Evolutionary conservation across 2,113 vertebrate genomes (phyloP).

Genomic region (Turdus rufiventris): DNA sequence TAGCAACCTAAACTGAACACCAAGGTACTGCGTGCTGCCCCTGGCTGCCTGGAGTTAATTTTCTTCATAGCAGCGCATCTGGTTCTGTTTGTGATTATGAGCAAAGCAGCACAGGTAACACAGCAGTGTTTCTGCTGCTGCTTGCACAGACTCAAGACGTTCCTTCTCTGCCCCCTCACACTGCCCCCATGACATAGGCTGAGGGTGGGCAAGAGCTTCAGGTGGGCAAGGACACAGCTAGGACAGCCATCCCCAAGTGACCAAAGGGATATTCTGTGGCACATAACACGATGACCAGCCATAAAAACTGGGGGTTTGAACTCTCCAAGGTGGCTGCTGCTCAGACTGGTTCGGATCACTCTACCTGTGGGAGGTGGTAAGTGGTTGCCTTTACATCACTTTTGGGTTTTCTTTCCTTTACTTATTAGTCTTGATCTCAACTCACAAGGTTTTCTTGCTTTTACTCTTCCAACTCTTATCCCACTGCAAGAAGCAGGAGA

Average conservation of each 20-base stretch:
- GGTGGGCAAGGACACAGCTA: neutral
- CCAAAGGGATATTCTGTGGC: neutral
- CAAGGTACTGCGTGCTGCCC: fast-evolving
- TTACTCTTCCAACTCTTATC: neutral
- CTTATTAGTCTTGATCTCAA: neutral
- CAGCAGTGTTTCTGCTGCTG: neutral
- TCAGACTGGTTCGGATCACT: neutral
- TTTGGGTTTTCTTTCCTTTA: neutral
- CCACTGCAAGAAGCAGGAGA: neutral
- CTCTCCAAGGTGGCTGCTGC: neutral
- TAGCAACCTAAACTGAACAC: neutral
- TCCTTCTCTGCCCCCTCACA: neutral
- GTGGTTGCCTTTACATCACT: neutral
- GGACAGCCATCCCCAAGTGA: neutral
- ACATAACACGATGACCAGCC: neutral
- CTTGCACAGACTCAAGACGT: neutral
- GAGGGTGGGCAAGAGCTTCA: neutral
- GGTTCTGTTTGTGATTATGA: neutral
- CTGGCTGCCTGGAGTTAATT: neutral
- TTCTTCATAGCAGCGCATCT: neutral
- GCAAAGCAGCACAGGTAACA: neutral
- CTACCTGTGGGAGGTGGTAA: neutral
- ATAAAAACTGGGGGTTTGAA: neutral
- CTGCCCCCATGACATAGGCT: fast-evolving
- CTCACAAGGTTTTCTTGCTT: neutral